Evolutionary conservation across 1,140 invertebrate species (phyloP).

Genomic region (Sarcophaga bullata): DNA sequence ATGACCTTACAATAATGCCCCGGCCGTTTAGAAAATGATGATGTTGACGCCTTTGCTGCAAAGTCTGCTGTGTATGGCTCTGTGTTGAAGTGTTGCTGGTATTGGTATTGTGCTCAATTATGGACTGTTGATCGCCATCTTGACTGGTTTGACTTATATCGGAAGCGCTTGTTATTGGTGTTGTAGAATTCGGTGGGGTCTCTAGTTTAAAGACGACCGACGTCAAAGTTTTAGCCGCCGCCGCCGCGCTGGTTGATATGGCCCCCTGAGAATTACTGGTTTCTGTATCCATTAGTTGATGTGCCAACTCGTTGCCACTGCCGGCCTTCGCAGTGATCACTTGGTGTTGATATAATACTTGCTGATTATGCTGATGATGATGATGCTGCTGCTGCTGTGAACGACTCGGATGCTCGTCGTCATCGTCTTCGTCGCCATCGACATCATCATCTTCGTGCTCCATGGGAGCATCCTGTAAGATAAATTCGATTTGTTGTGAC

Average conservation of each 20-base stretch:
- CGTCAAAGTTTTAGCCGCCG: not conserved
- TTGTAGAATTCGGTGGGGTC: slow-evolving; percentile 46
- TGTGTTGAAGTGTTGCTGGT: slow-evolving; percentile 44
- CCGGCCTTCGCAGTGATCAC: not conserved
- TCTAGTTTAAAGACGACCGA: slow-evolving; percentile 40
- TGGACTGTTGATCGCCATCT: slow-evolving; percentile 26
- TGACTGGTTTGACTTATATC: slow-evolving; percentile 42
- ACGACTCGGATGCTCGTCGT: not conserved
- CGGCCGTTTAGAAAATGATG: slow-evolving; percentile 55
- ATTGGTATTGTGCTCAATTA: slow-evolving; percentile 31
- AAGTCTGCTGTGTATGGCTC: slow-evolving; percentile 43
- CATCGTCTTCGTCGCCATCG: slow-evolving; percentile 51
- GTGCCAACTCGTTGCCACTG: not conserved
- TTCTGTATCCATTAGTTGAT: slow-evolving; percentile 36
- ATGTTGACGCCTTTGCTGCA: slow-evolving; percentile 50
- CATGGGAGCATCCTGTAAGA: slow-evolving; percentile 64
- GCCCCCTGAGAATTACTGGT: slow-evolving; percentile 32
- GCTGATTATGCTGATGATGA: slow-evolving; percentile 50
- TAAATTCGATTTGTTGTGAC: slow-evolving; percentile 66
- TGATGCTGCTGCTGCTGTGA: slow-evolving; percentile 44
- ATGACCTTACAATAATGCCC: slow-evolving; percentile 61
- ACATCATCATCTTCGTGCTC: slow-evolving; percentile 53
- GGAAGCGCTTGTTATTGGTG: slow-evolving; percentile 46
- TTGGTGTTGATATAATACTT: slow-evolving; percentile 50
- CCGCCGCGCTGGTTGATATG: slow-evolving; percentile 24